A percentile compares a stretch with the other conserved stretches of the same genome.
These are phyloP conservation scores for Troides aeacus DNA, from an alignment of 2,888 invertebrate species.

Conservation along the genomic window DNA sequence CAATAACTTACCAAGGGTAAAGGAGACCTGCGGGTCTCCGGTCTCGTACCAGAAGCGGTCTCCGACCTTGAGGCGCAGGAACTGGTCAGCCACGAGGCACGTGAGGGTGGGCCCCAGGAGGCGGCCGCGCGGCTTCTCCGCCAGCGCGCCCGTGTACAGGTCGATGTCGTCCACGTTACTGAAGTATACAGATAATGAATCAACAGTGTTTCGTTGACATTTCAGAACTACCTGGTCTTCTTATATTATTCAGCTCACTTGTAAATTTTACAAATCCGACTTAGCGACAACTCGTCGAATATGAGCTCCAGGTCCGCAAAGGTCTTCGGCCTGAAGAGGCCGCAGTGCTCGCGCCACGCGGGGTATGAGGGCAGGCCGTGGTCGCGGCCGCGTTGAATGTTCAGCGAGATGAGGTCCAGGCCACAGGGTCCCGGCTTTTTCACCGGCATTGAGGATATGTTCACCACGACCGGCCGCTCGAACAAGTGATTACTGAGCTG, in stretches of 20 bases:
- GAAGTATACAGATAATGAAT: conserved; percentile 12
- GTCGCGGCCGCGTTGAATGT: conserved; percentile 93
- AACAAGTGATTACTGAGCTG: conserved; percentile 86
- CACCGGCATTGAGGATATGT: conserved; percentile 35
- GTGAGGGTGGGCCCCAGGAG: conserved; percentile 92
- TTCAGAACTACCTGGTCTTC: too few relatives aligned
- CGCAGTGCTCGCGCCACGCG: conserved; percentile 88
- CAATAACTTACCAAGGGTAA: conserved; percentile 80
- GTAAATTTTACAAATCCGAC: conserved; percentile 83
- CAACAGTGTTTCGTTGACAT: too few relatives aligned
- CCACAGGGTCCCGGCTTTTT: conserved; percentile 78
- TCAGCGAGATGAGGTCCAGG: conserved; percentile 91
- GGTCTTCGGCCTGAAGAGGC: conserved; percentile 79
- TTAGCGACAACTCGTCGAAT: conserved; percentile 83
- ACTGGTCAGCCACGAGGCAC: conserved; percentile 92
- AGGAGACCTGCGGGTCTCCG: conserved; percentile 81
- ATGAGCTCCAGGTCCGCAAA: conserved; percentile 83
- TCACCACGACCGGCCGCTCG: conserved; percentile 68
- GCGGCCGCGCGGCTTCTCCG: conserved; percentile 87
- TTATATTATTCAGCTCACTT: conserved; percentile 32
- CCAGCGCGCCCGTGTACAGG: conserved; percentile 91
- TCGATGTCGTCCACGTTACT: conserved; percentile 90
- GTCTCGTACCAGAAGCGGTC: conserved; percentile 96
- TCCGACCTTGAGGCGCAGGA: conserved; percentile 87
- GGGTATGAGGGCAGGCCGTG: conserved; percentile 91